Evolutionary conservation across 2,113 vertebrate species (phyloP), one percentile per base, ranked within the genome.

Genomic region (Corythornis cristatus): DNA sequence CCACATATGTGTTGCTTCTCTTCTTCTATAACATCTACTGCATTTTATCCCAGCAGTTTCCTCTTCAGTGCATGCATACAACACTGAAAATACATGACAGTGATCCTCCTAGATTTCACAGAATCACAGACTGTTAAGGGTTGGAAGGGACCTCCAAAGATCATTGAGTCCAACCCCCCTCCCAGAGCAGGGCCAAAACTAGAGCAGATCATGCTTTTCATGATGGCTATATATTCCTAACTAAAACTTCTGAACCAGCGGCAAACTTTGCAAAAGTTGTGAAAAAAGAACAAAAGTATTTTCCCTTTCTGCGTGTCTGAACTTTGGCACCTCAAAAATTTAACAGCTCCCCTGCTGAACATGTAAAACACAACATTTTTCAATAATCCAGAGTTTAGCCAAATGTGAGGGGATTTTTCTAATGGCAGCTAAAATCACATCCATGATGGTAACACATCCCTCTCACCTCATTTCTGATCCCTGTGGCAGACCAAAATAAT

Each of bases 391-490:
- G 43, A 74, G 17, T 29, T 87, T 90, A 45, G 56, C 60, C 71
- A 75, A 54, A 78, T 51, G 66, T 58, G 66, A 87, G 28, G 33
- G 31, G 54, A 84, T 93, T 92, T 93, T 85, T 75, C 35, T 28
- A 29, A 70, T 18, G 22, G 89, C 70, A 73, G 79, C 60, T 77
- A 77, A 89, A 91, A 83, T 84, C 71, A 81, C 20, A 64, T 45
- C 64, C n/a, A 28, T 42, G n/a, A 71, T 51, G 46, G 33, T 85
- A 81, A 64, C 74, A 42, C 1, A 7, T 85, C 13, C 6, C 11
- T 79, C 78, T 88, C 65, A 87, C 83, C 33, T 89, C 35, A 77
- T 87, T 91, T 84, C 42, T 94, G 67, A 53, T 58, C 53, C 53
- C 53, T 67, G 54, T 46, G 77, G 72, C 87, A 94, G 72, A 75